Percentiles rank a stretch among this genome's conserved stretches.
phyloP scores from a whole-genome alignment of 2,113 vertebrate genomes.

The Myiozetetes cayanensis region DNA sequence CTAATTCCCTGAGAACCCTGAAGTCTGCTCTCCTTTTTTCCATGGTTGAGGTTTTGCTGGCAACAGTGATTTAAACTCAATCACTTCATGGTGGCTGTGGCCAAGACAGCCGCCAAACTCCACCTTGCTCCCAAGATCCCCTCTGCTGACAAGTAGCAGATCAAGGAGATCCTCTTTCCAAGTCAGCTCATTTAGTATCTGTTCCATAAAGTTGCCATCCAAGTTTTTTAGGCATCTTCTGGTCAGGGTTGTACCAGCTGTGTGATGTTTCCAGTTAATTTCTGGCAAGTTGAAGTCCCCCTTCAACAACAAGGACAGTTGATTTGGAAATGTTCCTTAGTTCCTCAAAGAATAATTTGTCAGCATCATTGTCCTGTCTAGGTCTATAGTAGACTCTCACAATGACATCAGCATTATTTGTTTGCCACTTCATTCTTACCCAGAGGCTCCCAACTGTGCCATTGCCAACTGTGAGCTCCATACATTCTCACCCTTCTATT shows the following conservation, averaged over 20 bases:
- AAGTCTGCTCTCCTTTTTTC: background rate
- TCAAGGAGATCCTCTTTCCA: background rate
- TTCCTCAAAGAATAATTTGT: background rate
- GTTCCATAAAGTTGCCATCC: background rate
- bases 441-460: background rate
- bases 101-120: background rate
- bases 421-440: background rate
- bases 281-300: background rate
- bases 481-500: background rate
- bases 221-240: background rate
- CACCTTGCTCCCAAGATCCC: background rate
- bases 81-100: background rate
- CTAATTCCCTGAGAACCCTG: background rate
- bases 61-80: background rate
- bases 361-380: background rate
- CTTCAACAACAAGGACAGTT: background rate
- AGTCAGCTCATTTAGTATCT: background rate
- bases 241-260: background rate
- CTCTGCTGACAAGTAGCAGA: background rate
- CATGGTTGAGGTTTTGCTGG: background rate
- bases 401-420: background rate
- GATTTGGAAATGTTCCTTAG: background rate
- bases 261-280: background rate
- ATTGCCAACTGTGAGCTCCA: background rate
- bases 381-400: background rate